Percentiles rank a stretch among this genome's conserved stretches.
Evolutionary conservation across 2,888 invertebrate genomes (phyloP).

Genomic region (Hirtodrosophila duncani): DNA sequence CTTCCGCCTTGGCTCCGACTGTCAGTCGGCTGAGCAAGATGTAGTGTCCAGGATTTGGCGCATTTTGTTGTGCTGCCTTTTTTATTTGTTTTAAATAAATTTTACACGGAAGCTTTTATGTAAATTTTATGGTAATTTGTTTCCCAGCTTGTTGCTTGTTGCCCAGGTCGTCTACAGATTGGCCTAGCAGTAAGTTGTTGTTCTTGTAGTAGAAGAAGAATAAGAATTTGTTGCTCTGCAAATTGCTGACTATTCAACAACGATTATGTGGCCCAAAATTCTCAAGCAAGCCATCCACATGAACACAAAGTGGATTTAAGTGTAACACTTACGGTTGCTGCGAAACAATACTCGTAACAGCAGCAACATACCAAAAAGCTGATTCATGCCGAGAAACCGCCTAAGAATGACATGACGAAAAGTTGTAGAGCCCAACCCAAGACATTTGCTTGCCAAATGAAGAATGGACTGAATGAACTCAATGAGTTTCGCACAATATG

Average conservation of each 20-base stretch:
- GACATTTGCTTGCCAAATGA: no score
- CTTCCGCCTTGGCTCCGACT: constrained; percentile 32
- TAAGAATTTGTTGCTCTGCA: constrained; percentile 11
- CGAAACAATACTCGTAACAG: constrained; percentile 32
- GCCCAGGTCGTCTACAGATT: not conserved
- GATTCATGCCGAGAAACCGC: constrained; percentile 43
- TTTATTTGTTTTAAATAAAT: constrained; percentile 69
- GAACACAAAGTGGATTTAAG: constrained; percentile 25
- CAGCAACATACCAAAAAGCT: constrained; percentile 38
- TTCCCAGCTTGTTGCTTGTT: constrained; percentile 19
- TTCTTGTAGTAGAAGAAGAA: no score
- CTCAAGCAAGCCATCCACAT: constrained; percentile 7
- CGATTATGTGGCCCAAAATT: no score
- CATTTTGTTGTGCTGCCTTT: constrained; percentile 28
- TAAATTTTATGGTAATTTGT: constrained; percentile 68
- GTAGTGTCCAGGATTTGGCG: constrained; percentile 45
- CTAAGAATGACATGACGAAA: constrained; percentile 46
- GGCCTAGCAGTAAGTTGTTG: no score
- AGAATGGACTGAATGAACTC: no score
- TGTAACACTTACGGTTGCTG: constrained; percentile 25
- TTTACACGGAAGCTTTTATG: constrained; percentile 64
- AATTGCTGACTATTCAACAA: constrained; percentile 23
- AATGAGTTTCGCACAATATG: constrained; percentile 30
- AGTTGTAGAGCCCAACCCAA: no score
- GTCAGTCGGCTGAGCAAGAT: constrained; percentile 25